Conservation (phyloP, 1,140 invertebrate species). For the Sinella curviseta region DNA sequence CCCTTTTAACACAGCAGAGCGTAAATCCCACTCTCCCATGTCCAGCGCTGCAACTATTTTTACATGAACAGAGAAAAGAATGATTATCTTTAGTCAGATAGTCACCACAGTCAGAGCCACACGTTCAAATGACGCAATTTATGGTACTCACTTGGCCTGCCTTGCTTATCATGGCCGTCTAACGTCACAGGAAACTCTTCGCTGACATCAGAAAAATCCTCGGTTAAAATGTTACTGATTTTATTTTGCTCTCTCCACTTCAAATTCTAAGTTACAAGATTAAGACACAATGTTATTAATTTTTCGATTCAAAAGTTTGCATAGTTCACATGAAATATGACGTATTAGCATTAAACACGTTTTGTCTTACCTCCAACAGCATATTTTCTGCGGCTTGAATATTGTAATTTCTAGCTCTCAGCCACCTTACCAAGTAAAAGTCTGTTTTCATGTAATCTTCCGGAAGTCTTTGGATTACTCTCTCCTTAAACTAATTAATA, state of each 20-base stretch:
- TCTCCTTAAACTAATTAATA: conserved; percentile 8
- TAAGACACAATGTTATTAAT: background rate
- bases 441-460: conserved; percentile 6
- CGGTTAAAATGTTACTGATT: background rate
- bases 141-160: background rate
- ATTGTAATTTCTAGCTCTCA: background rate
- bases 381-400: background rate
- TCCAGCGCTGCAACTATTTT: background rate
- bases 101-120: background rate
- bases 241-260: background rate
- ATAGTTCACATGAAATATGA: background rate
- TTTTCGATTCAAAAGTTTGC: background rate
- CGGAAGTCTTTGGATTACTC: background rate
- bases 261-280: background rate
- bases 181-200: background rate
- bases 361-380: background rate
- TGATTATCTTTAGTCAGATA: background rate
- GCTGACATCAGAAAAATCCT: background rate
- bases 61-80: background rate
- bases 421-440: background rate
- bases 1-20: background rate
- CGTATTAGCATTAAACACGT: background rate
- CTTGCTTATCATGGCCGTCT: background rate
- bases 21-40: background rate
- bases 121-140: background rate